Percentiles rank a stretch among this genome's conserved stretches.
These are phyloP conservation scores for Coenonympha glycerion DNA, from an alignment of 2,888 invertebrate genomes.

Conservation along the genomic window DNA sequence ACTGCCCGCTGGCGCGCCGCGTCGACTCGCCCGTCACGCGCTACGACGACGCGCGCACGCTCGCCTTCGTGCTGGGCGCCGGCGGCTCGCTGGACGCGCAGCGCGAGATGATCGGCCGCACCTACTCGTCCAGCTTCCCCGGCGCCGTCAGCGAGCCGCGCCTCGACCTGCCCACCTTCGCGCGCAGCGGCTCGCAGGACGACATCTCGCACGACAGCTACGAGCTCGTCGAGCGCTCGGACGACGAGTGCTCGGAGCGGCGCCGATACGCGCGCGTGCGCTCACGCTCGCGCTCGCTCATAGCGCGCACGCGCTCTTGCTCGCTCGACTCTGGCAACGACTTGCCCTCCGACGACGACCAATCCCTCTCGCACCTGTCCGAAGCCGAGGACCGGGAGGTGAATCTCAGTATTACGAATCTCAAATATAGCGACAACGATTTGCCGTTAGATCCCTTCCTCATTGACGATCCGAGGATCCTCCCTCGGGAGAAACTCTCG, in stretches of 20 bases:
- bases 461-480: slow-evolving; percentile 84
- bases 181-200: slow-evolving; percentile 83
- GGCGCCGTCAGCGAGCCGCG: slow-evolving; percentile 84
- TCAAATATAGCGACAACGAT: slow-evolving; percentile 80
- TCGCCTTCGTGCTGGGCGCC: slow-evolving; percentile 77
- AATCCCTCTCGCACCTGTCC: slow-evolving; percentile 72
- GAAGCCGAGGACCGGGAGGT: slow-evolving; percentile 73
- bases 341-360: slow-evolving; percentile 83
- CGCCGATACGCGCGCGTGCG: slow-evolving; percentile 52
- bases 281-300: slow-evolving; percentile 46
- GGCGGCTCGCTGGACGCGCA: slow-evolving; percentile 76
- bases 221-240: slow-evolving; percentile 86
- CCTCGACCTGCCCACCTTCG: slow-evolving; percentile 78
- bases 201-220: slow-evolving; percentile 93
- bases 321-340: slow-evolving; percentile 86
- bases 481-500: slow-evolving; percentile 82
- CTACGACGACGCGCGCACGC: slow-evolving; percentile 78
- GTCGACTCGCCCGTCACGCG: slow-evolving; percentile 83
- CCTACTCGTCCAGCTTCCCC: slow-evolving; percentile 91
- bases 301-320: slow-evolving; percentile 78
- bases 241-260: slow-evolving; percentile 74
- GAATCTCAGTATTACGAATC: slow-evolving; percentile 75
- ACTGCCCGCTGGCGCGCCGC: slow-evolving; percentile 56
- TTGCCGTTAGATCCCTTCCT: slow-evolving; percentile 85
- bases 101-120: slow-evolving; percentile 81